phyloP scores from a whole-genome alignment of 2,888 invertebrate genomes.

The Strigamia maritima region DNA sequence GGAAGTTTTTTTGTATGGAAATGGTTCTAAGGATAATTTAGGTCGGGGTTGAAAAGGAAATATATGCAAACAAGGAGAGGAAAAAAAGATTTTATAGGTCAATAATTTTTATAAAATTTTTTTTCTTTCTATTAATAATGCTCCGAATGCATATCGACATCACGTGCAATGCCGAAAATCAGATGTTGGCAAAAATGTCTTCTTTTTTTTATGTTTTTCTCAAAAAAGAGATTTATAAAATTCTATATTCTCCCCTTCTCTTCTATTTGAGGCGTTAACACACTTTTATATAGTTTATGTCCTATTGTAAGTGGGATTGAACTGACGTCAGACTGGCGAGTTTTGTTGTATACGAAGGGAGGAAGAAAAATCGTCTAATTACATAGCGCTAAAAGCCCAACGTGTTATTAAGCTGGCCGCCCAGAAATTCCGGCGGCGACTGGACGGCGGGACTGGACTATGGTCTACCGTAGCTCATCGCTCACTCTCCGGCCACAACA shows the following conservation, averaged over 20 bases:
- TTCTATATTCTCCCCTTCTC: neutral
- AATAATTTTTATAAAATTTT: no score
- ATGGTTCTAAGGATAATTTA: no score
- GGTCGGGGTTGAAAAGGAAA: no score
- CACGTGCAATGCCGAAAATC: no score
- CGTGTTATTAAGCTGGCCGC: neutral
- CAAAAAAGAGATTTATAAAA: no score
- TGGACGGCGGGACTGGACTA: neutral
- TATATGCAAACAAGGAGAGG: no score
- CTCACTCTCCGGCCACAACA: conserved; percentile 4
- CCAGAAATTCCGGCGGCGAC: neutral
- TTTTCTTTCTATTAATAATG: no score
- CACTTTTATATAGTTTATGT: neutral
- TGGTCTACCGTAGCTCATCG: neutral
- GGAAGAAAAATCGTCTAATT: neutral
- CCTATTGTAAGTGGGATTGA: neutral
- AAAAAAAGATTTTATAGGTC: no score
- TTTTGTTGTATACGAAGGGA: neutral
- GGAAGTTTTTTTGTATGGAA: no score
- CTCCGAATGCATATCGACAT: no score
- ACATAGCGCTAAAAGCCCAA: neutral
- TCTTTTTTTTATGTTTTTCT: no score
- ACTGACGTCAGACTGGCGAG: neutral
- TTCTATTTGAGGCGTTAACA: neutral
- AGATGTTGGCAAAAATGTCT: no score